Evolutionary conservation across 2,797 vertebrate genomes (phyloP).

Genomic region (Chelonia mydas): DNA sequence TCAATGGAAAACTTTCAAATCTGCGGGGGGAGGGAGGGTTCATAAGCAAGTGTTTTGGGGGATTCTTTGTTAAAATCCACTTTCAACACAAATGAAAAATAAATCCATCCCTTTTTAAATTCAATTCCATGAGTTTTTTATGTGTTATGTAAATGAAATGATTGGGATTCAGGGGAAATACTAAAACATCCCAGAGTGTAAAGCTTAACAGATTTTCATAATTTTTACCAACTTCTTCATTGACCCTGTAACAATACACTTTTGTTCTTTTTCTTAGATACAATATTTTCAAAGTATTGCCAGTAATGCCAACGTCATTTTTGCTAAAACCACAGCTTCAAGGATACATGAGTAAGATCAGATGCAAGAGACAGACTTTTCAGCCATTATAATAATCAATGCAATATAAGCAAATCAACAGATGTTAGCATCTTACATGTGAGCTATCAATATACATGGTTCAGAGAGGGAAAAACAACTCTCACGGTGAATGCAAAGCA

Average conservation of each 20-base stretch:
- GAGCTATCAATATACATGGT: conserved; percentile 33
- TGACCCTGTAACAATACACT: background rate
- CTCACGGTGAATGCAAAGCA: conserved; percentile 68
- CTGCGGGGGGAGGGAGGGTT: background rate
- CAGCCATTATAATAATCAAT: background rate
- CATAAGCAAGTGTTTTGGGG: background rate
- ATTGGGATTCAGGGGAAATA: conserved; percentile 8
- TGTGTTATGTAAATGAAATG: conserved; percentile 18
- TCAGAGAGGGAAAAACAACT: conserved; percentile 58
- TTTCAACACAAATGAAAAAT: conserved; percentile 43
- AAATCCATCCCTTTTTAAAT: conserved; percentile 44
- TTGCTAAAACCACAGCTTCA: conserved; percentile 25
- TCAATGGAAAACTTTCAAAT: conserved; percentile 24
- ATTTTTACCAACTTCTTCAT: background rate
- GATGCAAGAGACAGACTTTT: background rate
- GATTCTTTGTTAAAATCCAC: conserved; percentile 28
- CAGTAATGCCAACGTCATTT: conserved; percentile 35
- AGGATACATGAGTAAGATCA: background rate
- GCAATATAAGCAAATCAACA: background rate
- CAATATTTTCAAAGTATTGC: background rate
- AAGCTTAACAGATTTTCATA: background rate
- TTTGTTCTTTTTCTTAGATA: conserved; percentile 38
- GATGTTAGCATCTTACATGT: background rate
- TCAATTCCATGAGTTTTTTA: conserved; percentile 30
- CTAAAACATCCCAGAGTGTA: background rate